Conservation (phyloP, 2,888 invertebrate species). For the Drosophila prolongata region DNA sequence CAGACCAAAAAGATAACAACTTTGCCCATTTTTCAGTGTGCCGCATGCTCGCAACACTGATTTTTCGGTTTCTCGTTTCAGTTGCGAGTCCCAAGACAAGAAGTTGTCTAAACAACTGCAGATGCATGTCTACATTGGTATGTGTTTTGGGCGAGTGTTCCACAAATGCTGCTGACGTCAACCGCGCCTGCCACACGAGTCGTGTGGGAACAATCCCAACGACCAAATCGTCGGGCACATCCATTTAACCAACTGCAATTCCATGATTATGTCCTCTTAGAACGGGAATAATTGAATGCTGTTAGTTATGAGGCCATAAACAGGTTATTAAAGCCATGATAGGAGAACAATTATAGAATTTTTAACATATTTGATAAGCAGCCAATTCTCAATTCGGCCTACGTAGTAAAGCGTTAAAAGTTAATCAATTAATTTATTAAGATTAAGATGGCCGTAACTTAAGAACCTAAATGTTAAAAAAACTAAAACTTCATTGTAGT, state of each 20-base stretch:
- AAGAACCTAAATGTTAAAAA: no score
- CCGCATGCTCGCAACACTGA: constrained; percentile 19
- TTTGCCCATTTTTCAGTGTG: constrained; percentile 29
- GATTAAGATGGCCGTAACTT: no score
- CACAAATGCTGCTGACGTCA: constrained; percentile 61
- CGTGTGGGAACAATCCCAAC: constrained; percentile 33
- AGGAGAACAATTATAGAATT: no score
- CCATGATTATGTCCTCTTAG: no score
- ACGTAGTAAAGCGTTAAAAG: no score
- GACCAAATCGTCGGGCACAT: constrained; percentile 5
- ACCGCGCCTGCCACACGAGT: constrained; percentile 36
- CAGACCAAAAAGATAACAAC: constrained; percentile 25
- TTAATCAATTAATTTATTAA: no score
- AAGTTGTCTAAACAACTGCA: constrained; percentile 61
- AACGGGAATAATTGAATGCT: no score
- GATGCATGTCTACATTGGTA: constrained; percentile 46
- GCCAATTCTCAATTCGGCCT: no score
- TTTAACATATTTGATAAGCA: no score
- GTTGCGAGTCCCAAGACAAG: constrained; percentile 28
- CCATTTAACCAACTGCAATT: constrained; percentile 2
- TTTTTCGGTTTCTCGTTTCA: constrained; percentile 44
- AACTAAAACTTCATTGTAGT: no score
- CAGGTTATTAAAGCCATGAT: no score
- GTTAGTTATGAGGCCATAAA: no score
- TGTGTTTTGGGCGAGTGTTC: constrained; percentile 23